Evolutionary conservation across 2,797 vertebrate species (phyloP).

Genomic region (Dendrocincla tyrannina): DNA sequence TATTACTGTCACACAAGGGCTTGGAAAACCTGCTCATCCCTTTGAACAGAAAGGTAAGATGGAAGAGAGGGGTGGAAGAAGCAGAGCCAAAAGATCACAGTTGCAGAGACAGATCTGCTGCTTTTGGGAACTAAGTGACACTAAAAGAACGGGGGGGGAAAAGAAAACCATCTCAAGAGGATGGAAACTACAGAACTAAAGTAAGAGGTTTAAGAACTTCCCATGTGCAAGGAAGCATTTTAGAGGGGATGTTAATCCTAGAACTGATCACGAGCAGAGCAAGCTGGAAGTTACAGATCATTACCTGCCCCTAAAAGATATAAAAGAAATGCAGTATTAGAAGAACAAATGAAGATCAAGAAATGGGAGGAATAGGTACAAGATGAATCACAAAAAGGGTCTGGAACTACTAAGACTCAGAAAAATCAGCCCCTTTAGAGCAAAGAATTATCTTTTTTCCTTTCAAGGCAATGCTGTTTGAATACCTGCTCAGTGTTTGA

Average conservation of each 20-base stretch:
- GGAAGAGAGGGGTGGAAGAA: background rate
- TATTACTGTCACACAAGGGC: background rate
- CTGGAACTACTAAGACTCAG: background rate
- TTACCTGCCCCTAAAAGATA: background rate
- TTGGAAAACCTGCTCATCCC: background rate
- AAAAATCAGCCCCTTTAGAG: background rate
- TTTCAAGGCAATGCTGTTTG: background rate
- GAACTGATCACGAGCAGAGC: background rate
- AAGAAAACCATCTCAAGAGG: background rate
- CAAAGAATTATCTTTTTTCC: background rate
- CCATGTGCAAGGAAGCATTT: background rate
- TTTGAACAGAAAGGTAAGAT: background rate
- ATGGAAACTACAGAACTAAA: background rate
- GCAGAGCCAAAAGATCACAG: background rate
- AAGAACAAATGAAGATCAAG: background rate
- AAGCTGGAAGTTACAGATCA: background rate
- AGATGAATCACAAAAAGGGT: background rate
- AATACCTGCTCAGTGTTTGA: background rate
- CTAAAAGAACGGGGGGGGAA: background rate
- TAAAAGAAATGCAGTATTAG: background rate
- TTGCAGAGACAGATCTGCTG: background rate
- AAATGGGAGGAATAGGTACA: fast-evolving
- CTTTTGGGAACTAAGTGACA: background rate
- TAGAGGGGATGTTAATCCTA: background rate
- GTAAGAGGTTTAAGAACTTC: background rate